These are phyloP conservation scores for Phalacrocorax brasilianus DNA, from an alignment of 2,113 vertebrate species.

Conservation along the genomic window DNA sequence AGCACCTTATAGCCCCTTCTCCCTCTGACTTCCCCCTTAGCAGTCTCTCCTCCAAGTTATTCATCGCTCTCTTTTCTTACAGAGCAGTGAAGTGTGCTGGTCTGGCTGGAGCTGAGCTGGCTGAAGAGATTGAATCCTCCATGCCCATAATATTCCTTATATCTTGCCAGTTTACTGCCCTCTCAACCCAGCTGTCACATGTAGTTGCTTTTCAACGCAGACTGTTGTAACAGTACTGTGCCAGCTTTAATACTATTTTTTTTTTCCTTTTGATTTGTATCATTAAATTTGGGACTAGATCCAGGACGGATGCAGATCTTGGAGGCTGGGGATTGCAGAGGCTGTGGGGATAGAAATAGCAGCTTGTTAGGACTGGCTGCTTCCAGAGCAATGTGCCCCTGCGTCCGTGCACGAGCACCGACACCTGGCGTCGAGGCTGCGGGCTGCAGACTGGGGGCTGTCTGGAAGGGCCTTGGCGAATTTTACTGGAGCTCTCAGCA, in stretches of 20 bases:
- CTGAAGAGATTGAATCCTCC: background rate
- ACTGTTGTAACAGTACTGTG: background rate
- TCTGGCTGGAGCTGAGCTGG: background rate
- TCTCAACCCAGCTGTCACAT: background rate
- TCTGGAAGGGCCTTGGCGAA: background rate
- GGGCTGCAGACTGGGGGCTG: background rate
- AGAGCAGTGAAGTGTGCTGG: background rate
- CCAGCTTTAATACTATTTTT: background rate
- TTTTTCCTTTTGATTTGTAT: background rate
- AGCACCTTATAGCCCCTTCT: background rate
- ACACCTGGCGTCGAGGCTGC: fast-evolving
- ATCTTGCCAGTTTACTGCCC: background rate
- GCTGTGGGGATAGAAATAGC: background rate
- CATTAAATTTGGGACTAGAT: background rate
- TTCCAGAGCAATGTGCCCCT: background rate
- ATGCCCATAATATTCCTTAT: background rate
- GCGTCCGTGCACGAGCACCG: fast-evolving
- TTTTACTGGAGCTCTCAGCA: background rate
- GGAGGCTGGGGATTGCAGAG: background rate
- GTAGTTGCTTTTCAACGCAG: background rate
- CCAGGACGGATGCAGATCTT: background rate
- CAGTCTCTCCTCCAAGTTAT: background rate
- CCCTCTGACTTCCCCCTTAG: background rate
- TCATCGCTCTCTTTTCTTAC: background rate
- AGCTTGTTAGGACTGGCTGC: background rate